These are phyloP conservation scores for Rhagoletis zephyria DNA, from an alignment of 1,140 invertebrate genomes.

Conservation along the genomic window DNA sequence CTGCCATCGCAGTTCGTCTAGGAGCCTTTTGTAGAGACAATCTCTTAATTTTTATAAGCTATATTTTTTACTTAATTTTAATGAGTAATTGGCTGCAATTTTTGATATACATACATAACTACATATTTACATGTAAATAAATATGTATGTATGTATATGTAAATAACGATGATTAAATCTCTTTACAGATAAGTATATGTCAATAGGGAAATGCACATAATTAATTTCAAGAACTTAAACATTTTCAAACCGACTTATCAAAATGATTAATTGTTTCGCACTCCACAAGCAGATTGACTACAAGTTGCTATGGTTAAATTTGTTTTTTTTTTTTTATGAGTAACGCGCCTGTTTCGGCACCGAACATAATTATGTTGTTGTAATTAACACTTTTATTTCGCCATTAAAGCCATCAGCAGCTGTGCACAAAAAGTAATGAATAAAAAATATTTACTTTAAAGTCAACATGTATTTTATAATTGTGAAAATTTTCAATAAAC, in stretches of 20 bases:
- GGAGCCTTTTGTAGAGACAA: too few relatives aligned
- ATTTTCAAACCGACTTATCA: background rate
- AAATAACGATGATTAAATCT: too few relatives aligned
- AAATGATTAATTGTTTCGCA: too few relatives aligned
- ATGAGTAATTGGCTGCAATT: too few relatives aligned
- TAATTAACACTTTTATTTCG: slow-evolving; percentile 10
- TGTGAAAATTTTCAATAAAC: background rate
- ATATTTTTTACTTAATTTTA: too few relatives aligned
- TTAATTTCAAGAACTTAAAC: background rate
- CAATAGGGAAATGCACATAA: background rate
- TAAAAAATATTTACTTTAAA: background rate
- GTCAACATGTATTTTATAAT: background rate
- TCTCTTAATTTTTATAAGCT: too few relatives aligned
- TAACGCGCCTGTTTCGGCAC: background rate
- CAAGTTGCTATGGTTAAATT: background rate
- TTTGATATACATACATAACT: too few relatives aligned
- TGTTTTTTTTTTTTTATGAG: background rate
- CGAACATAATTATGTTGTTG: background rate
- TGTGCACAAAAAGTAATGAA: background rate
- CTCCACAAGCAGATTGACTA: too few relatives aligned
- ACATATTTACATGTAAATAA: too few relatives aligned
- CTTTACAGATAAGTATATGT: too few relatives aligned
- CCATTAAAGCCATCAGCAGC: background rate
- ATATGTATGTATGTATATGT: too few relatives aligned
- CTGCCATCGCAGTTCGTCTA: too few relatives aligned